A percentile compares a stretch with the other conserved stretches of the same genome.
phyloP scores from a whole-genome alignment of 2,113 vertebrate species.

The Eulemur rufifrons region DNA sequence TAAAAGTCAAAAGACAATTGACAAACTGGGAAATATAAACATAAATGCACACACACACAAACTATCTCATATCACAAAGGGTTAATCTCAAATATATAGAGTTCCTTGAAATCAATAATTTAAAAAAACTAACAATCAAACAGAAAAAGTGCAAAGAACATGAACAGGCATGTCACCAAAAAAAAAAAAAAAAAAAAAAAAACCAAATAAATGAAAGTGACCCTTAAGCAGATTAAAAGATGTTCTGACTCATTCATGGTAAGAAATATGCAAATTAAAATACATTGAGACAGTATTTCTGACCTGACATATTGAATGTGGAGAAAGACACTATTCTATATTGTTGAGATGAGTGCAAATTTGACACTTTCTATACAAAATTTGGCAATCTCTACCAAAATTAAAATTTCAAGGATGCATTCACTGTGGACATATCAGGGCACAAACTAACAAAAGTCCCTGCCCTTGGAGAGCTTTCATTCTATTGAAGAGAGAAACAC shows the following conservation, averaged over 20 bases:
- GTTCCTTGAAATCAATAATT: background rate
- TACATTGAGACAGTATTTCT: background rate
- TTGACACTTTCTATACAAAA: background rate
- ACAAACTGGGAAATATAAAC: background rate
- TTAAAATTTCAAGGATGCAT: background rate
- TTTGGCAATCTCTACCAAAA: background rate
- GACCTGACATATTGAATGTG: background rate
- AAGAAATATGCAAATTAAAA: conserved; percentile 2
- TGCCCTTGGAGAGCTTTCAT: background rate
- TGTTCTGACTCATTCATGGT: background rate
- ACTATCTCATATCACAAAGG: background rate
- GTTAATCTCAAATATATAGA: background rate
- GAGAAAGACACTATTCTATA: background rate
- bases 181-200: background rate
- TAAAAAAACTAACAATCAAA: background rate
- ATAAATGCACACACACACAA: background rate
- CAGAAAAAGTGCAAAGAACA: background rate
- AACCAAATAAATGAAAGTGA: background rate
- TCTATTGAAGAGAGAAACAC: background rate
- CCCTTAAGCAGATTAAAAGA: background rate
- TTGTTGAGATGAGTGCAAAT: background rate
- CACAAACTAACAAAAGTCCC: background rate
- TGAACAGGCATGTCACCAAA: background rate
- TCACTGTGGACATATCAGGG: background rate
- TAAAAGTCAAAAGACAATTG: background rate